Conservation (phyloP, 2,888 invertebrate genomes). For the Lasioglossum oenotherae region DNA sequence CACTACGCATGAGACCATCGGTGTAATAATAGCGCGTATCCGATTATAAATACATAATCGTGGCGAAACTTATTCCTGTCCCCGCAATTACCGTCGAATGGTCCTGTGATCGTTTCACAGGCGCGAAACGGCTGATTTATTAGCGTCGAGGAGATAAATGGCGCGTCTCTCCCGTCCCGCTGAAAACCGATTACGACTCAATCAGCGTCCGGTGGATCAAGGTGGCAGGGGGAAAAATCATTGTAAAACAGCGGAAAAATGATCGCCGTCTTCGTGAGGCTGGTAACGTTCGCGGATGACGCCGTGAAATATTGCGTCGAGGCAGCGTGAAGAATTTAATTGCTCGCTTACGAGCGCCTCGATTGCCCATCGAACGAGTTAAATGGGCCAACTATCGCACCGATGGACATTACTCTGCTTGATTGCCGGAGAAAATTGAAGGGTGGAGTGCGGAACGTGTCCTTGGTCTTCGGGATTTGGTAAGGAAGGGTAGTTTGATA, state of each 20-base stretch:
- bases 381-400: conserved; percentile 9
- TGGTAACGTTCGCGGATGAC: neutral
- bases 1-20: neutral
- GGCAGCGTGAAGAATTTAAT: conserved; percentile 25
- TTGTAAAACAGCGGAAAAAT: neutral
- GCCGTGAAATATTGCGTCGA: conserved; percentile 27
- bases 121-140: conserved; percentile 6
- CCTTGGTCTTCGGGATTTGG: neutral
- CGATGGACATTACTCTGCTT: neutral
- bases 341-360: neutral
- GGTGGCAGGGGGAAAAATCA: neutral
- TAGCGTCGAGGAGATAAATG: neutral
- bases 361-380: neutral
- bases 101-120: neutral
- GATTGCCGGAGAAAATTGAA: conserved; percentile 24
- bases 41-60: neutral
- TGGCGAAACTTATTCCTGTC: neutral
- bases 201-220: conserved; percentile 24
- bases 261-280: neutral
- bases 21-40: neutral
- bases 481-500: neutral
- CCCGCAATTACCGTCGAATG: neutral
- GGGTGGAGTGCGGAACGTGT: neutral
- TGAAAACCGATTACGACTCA: conserved; percentile 30
- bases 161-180: too few species aligned